Evolutionary conservation across 2,113 vertebrate genomes (phyloP), one percentile per base, ranked within the genome.

Genomic region (Tetrax tetrax): DNA sequence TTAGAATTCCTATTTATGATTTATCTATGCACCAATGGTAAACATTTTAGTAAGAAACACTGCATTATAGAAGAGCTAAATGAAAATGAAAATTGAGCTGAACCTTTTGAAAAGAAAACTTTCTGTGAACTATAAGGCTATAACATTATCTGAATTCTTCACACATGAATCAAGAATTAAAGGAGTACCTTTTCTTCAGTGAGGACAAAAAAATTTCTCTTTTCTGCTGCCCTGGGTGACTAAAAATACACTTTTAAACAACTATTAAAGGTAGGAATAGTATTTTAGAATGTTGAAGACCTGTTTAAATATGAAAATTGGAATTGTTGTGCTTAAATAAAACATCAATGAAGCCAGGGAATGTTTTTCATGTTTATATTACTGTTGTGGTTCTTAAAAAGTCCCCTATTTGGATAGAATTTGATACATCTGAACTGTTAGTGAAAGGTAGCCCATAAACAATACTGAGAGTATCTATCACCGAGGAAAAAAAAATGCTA

Each of bases 1-100:
- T 94, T 97, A 96, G 92, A 96, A 95, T 95, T 92, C 33, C 37
- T 87, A 37, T 60, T 96, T 90, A 77, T 93, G 90, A 96, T 96
- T 96, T 95, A 97, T 95, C 91, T 89, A 43, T 69, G 76, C 59
- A 83, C 37, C 76, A 91, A 74, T 76, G 69, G 69, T 93, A 96
- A 96, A 95, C 72, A 92, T 87, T 78, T 69, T 59, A 78, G 38
- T 23, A 48, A 83, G 79, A 90, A 95, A 56, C 41, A 63, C 15
- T 75, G 78, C 11, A 70, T 91, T 95, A 84, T 45, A 71, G 20
- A 93, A 87, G 5, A 79, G 43, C 33, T 68, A 91, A 96, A 94
- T 63, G 48, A 89, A 93, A 89, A 88, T 8, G 2, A 92, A 75
- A 23, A 12, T 38, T 72, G 59, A 92, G 31, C 6, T 66, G 48